A percentile compares a stretch with the other conserved stretches of the same genome.
Conservation (phyloP, 2,113 vertebrate species). For the Scolopax mira region DNA sequence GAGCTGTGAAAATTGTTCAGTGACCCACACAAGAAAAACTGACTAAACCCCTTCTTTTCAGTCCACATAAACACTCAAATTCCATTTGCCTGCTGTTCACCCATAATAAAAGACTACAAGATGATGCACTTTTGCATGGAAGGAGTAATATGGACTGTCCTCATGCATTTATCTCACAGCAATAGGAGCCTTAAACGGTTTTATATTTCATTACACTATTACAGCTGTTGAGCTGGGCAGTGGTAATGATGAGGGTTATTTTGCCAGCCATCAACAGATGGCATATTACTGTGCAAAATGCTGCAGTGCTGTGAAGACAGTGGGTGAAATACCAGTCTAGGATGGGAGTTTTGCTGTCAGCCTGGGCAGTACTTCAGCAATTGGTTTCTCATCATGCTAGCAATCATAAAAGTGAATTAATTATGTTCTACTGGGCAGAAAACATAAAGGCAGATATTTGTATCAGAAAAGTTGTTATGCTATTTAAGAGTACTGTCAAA, state of each 20-base stretch:
- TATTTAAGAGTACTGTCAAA: background rate
- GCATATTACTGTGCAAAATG: conserved; percentile 3
- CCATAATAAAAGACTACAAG: background rate
- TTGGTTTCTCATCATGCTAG: background rate
- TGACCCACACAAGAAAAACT: background rate
- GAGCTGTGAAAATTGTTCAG: background rate
- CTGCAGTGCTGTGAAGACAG: background rate
- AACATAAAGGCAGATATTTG: background rate
- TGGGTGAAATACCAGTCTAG: background rate
- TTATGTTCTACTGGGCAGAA: background rate
- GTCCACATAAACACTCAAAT: background rate
- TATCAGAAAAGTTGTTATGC: background rate
- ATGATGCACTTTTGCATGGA: background rate
- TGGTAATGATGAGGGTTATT: background rate
- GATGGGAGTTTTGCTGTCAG: background rate
- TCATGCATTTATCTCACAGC: background rate
- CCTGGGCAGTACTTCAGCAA: background rate
- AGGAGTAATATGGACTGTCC: background rate
- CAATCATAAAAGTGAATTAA: background rate
- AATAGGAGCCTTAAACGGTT: background rate
- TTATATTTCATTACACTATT: background rate
- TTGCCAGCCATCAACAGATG: conserved; percentile 49
- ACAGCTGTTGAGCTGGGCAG: conserved; percentile 42
- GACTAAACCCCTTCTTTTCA: background rate
- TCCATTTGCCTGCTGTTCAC: background rate